Conservation (phyloP, 2,797 vertebrate genomes). For the Tapera naevia region DNA sequence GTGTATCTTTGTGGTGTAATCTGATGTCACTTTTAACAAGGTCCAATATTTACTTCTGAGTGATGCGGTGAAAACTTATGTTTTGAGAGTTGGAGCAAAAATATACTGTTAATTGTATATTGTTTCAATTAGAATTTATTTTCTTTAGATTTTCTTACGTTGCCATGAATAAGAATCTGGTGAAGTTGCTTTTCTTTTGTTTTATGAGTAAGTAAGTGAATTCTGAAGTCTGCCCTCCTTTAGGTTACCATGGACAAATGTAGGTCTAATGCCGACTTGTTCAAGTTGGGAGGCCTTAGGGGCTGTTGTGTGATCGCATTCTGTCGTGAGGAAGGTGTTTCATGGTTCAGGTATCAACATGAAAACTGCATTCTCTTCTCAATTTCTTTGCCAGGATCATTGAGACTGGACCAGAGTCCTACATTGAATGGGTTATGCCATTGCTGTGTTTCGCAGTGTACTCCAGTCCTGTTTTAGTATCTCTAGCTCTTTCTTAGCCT, state of each 20-base stretch:
- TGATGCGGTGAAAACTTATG: neutral
- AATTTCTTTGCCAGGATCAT: neutral
- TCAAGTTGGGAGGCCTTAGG: neutral
- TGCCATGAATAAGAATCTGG: neutral
- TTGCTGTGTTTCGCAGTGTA: neutral
- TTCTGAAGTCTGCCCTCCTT: neutral
- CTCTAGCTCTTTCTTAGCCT: neutral
- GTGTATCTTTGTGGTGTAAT: neutral
- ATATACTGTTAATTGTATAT: neutral
- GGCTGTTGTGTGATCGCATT: neutral
- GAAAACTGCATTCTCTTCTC: neutral
- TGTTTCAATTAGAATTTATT: neutral
- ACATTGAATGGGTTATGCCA: neutral
- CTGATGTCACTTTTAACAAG: neutral
- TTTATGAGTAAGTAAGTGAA: neutral
- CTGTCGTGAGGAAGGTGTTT: neutral
- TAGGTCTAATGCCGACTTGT: neutral
- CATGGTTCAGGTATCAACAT: neutral
- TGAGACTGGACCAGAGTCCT: neutral
- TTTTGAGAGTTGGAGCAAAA: neutral
- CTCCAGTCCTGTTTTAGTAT: neutral
- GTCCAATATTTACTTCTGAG: neutral
- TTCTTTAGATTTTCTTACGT: neutral
- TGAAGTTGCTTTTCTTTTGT: neutral
- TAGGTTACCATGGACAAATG: neutral